Percentiles rank a stretch among this genome's conserved stretches.
phyloP scores from a whole-genome alignment of 1,140 invertebrate genomes.

The Orussus abietinus region DNA sequence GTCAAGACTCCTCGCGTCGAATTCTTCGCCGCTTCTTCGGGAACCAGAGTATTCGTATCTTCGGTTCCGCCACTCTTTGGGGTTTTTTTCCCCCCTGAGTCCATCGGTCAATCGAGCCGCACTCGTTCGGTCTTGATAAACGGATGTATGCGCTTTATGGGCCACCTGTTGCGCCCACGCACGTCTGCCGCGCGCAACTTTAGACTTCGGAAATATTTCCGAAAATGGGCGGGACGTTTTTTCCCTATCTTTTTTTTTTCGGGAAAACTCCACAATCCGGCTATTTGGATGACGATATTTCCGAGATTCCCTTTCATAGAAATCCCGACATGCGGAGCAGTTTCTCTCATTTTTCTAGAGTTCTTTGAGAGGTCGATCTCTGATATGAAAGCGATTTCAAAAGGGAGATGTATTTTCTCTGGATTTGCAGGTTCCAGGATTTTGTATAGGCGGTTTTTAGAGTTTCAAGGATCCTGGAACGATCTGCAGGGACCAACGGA shows the following conservation, averaged over 20 bases:
- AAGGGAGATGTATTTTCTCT: too few relatives aligned
- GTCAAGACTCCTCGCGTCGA: too few relatives aligned
- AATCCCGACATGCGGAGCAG: neutral
- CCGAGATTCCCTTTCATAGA: neutral
- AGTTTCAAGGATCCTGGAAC: slow-evolving; percentile 33
- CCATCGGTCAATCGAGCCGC: slow-evolving; percentile 44
- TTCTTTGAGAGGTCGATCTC: too few relatives aligned
- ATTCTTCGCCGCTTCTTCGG: too few relatives aligned
- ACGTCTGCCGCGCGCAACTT: slow-evolving; percentile 35
- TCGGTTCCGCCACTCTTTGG: too few relatives aligned
- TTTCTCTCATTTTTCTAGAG: slow-evolving; percentile 22
- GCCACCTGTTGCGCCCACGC: slow-evolving; percentile 43
- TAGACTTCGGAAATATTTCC: slow-evolving; percentile 27
- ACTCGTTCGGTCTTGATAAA: slow-evolving; percentile 47
- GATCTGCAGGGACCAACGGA: slow-evolving; percentile 11
- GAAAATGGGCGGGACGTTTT: slow-evolving; percentile 14
- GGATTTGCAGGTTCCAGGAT: too few relatives aligned
- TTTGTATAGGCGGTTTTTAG: too few relatives aligned
- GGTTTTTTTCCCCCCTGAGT: too few relatives aligned
- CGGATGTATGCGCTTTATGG: slow-evolving; percentile 44
- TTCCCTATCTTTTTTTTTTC: slow-evolving; percentile 5
- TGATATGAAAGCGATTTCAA: too few relatives aligned
- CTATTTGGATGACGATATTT: too few relatives aligned
- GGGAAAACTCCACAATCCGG: too few relatives aligned
- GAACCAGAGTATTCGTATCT: too few relatives aligned